These are phyloP conservation scores for Aspidiotus rigidus DNA, from an alignment of 2,888 invertebrate species.

Conservation along the genomic window DNA sequence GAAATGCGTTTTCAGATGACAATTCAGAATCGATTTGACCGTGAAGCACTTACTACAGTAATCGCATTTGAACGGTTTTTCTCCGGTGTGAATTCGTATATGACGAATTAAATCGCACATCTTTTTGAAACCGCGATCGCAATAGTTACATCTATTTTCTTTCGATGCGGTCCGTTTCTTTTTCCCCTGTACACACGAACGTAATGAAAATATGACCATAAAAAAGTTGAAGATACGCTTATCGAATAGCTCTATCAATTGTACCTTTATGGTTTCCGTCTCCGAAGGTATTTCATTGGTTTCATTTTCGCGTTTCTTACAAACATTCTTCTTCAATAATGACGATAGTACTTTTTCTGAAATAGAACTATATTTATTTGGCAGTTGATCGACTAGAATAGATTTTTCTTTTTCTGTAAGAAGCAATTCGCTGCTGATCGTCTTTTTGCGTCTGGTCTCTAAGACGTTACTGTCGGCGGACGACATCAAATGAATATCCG, in stretches of 20 bases:
- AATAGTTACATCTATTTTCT: constrained; percentile 48
- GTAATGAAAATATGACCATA: neutral
- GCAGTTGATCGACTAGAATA: constrained; percentile 37
- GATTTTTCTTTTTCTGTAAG: constrained; percentile 39
- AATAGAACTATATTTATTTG: constrained; percentile 37
- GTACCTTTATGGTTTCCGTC: neutral
- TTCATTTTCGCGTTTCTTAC: constrained; percentile 41
- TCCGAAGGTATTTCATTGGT: constrained; percentile 37
- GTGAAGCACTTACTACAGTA: constrained; percentile 52
- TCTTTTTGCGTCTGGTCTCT: constrained; percentile 15
- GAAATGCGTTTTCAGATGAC: constrained; percentile 53
- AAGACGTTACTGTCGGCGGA: constrained; percentile 37
- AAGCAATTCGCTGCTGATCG: constrained; percentile 13
- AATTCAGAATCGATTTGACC: constrained; percentile 56
- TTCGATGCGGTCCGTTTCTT: constrained; percentile 35
- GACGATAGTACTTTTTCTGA: constrained; percentile 43
- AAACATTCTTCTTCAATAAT: constrained; percentile 38
- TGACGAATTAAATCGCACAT: constrained; percentile 53
- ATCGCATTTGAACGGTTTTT: constrained; percentile 54
- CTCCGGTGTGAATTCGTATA: constrained; percentile 52
- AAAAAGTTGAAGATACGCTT: neutral
- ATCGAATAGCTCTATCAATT: neutral
- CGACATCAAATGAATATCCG: constrained; percentile 27
- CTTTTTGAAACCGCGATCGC: constrained; percentile 58
- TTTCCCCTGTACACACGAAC: constrained; percentile 36